These are phyloP conservation scores for Leptura quadrifasciata DNA, from an alignment of 2,888 invertebrate species.

Conservation along the genomic window DNA sequence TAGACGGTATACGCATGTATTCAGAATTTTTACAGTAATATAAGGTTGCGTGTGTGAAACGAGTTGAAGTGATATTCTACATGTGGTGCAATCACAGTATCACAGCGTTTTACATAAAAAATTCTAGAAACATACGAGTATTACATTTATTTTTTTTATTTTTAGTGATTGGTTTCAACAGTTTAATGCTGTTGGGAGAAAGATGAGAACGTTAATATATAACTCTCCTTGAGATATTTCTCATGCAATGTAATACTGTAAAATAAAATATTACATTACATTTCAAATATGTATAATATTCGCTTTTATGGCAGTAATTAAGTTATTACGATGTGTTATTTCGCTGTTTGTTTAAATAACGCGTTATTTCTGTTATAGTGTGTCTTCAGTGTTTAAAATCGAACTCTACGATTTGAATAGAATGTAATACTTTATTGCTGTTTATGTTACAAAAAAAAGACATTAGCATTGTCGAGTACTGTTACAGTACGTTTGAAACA, in stretches of 20 bases:
- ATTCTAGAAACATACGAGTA: background rate
- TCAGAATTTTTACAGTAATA: constrained; percentile 1
- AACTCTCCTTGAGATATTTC: constrained; percentile 30
- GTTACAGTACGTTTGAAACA: too few relatives aligned
- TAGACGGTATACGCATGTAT: too few relatives aligned
- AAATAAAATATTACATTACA: constrained; percentile 25
- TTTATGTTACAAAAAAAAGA: too few relatives aligned
- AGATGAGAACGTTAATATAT: constrained; percentile 9
- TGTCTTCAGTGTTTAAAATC: too few relatives aligned
- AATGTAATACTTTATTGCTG: too few relatives aligned
- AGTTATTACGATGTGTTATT: too few relatives aligned
- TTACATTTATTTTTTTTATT: constrained; percentile 19
- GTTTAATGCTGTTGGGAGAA: constrained; percentile 11
- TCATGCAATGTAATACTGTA: constrained; percentile 4
- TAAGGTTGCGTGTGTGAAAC: constrained; percentile 23
- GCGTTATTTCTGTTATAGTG: too few relatives aligned
- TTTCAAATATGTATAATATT: background rate
- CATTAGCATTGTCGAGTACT: too few relatives aligned
- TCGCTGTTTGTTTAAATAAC: too few relatives aligned
- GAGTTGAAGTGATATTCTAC: constrained; percentile 22
- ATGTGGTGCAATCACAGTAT: constrained; percentile 34
- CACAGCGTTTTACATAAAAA: constrained; percentile 25
- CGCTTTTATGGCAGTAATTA: background rate
- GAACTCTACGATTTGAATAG: too few relatives aligned
- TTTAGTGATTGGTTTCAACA: background rate